Base-by-base conservation (phyloP, 2,797 vertebrate genomes). In the Fundulus diaphanus region DNA sequence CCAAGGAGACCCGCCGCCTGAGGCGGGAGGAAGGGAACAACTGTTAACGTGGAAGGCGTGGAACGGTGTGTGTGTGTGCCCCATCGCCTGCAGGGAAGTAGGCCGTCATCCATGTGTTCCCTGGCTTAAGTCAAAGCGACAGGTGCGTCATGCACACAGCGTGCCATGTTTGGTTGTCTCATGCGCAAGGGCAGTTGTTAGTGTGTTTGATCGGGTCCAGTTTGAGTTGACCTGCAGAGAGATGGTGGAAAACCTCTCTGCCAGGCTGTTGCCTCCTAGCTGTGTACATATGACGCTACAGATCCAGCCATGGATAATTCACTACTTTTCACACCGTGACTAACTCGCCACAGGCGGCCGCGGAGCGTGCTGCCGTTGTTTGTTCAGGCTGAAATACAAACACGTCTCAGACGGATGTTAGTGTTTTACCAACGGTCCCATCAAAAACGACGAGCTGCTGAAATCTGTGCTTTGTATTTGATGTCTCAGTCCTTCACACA, bases 1-100 rank as follows among this genome's bases (percentile, higher is more conserved):
- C 84, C 86, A 89, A 92, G 85, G 85, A 90, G 85, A 83, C 73
- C 77, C 5, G 40, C 70, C 33, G 40, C 85, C 85, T n/a, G 76
- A 88, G 86, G 88, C 80, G 29, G 63, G 80, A 83, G 69, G 88
- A 85, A 74, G 79, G 81, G 78, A 85, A 79, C 84, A 78, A 77
- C 48, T 80, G 77, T 81, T 85, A 59, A 78, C 44, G 27, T 78
- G 57, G 74, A 83, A 57, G 49, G 48, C 27, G 1, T 72, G 18
- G 27, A 65, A 1, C 44, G 56, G 70, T 46, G 78, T 72, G 84
- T 79, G 75, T 65, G 2, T 54, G 73, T 74, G 73, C 56, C 67
- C 27, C 24, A 56, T 79, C 73, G 76, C 81, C 85, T 83, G 77
- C 77, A 61, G 80, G 72, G 75, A 84, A 68, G 76, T 69, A 77